Percentiles rank a stretch among this genome's conserved stretches.
phyloP scores from a whole-genome alignment of 2,888 invertebrate genomes.

The Terebella lapidaria region DNA sequence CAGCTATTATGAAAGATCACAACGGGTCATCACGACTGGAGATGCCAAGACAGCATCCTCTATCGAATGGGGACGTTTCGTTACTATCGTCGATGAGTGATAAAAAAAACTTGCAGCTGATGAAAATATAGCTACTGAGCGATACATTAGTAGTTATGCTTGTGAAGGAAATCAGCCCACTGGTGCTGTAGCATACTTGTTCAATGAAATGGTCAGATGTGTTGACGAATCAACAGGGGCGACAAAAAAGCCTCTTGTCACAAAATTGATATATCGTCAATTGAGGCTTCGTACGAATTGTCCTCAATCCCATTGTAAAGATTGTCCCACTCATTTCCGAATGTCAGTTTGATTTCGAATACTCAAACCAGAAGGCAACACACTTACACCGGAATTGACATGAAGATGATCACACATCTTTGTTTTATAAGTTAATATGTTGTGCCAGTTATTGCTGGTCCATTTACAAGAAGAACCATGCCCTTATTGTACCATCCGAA shows the following conservation, averaged over 20 bases:
- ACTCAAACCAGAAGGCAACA: slow-evolving; percentile 14
- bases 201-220: slow-evolving; percentile 9
- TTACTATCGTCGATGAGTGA: slow-evolving; percentile 26
- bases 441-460: slow-evolving; percentile 11
- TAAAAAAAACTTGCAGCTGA: slow-evolving; percentile 23
- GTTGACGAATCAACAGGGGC: slow-evolving; percentile 4
- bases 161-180: slow-evolving; percentile 28
- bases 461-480: slow-evolving; percentile 9
- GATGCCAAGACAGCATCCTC: slow-evolving; percentile 27
- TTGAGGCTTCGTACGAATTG: slow-evolving; percentile 25
- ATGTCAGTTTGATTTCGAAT: slow-evolving; percentile 23
- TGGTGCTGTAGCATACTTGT: slow-evolving; percentile 22
- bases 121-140: slow-evolving; percentile 21
- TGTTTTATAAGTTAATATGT: slow-evolving; percentile 4
- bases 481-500: slow-evolving; percentile 25
- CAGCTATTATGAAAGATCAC: slow-evolving; percentile 23
- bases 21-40: slow-evolving; percentile 25
- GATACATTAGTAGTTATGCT: slow-evolving; percentile 22
- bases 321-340: slow-evolving; percentile 24
- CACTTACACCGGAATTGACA: slow-evolving; percentile 14
- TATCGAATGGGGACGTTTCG: slow-evolving; percentile 26
- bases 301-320: slow-evolving; percentile 18
- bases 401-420: slow-evolving; percentile 4
- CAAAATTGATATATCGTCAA: slow-evolving; percentile 26
- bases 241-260: slow-evolving; percentile 18